Evolutionary conservation across 2,888 invertebrate species (phyloP), one percentile per base, ranked within the genome.

Genomic region (Himalopsyche tibetana): DNA sequence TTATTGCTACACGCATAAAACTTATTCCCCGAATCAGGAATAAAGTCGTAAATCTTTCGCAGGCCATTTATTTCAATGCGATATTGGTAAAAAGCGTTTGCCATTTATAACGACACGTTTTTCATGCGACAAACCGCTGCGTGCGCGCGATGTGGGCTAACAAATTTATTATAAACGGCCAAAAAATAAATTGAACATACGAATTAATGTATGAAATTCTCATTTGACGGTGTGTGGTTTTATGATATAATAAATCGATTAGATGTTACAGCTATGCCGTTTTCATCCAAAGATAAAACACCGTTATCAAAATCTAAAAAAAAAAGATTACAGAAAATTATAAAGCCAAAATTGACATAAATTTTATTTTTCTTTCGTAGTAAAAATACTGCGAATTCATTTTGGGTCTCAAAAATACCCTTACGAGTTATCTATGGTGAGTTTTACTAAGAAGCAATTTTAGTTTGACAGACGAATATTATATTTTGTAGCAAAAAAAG

Each of bases 61-160:
- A 28, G 28, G n/a, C 63, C 63, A 63, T 63, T 63, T 63, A 63
- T 63, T 19, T 28, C 63, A 19, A 63, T 28, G 63, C 63, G 63
- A 63, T 63, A 63, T 63, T 63, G 63, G 63, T 2, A 63, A 63
- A 63, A 63, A 63, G 63, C 63, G 19, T 19, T 63, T 19, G 19
- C 63, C 63, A 63, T 63, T 63, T 63, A 63, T 63, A 63, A 63
- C 63, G 63, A 63, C 63, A 63, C 63, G 63, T 28, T 63, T 63
- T 63, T 63, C 63, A 28, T 28, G 63, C 63, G 63, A 63, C 63
- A 63, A 63, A 19, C 63, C 63, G 63, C 51, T 51, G 6, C 6
- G 45, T 45, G 56, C 17, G 56, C 56, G 17, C 56, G n/a, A 19
- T 11, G 63, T 28, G 8, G 63, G 63, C 19, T 63, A 19, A 63